These are phyloP conservation scores for Acrobasis suavella DNA, from an alignment of 2,888 invertebrate species.

Conservation along the genomic window DNA sequence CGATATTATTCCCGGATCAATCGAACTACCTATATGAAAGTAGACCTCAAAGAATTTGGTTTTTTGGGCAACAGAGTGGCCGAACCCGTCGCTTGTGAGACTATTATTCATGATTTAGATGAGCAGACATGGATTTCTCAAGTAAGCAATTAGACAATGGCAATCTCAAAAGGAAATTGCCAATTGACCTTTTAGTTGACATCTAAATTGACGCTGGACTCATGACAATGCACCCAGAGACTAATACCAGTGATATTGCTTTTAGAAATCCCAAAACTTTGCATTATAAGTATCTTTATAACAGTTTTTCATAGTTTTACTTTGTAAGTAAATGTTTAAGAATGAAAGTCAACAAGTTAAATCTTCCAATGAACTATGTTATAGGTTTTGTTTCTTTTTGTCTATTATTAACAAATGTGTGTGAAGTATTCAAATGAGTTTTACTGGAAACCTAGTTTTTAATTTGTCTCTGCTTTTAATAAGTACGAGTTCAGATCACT, in stretches of 20 bases:
- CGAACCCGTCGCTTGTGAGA: constrained; percentile 30
- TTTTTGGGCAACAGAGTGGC: constrained; percentile 13
- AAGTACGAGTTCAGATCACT: too few species aligned
- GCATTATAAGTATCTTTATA: too few species aligned
- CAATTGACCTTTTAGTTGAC: constrained; percentile 77
- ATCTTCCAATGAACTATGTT: too few species aligned
- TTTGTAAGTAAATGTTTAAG: too few species aligned
- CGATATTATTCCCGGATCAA: too few species aligned
- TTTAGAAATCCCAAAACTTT: neutral
- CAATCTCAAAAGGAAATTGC: constrained; percentile 76
- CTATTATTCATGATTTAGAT: constrained; percentile 44
- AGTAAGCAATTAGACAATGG: constrained; percentile 67
- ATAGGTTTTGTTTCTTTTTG: too few species aligned
- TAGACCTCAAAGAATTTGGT: constrained; percentile 10
- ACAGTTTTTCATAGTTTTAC: too few species aligned
- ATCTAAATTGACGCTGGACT: constrained; percentile 60
- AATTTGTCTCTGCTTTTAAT: too few species aligned
- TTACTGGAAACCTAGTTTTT: too few species aligned
- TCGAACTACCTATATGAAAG: neutral
- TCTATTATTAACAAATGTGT: too few species aligned
- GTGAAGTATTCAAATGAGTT: too few species aligned
- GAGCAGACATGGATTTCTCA: constrained; percentile 46
- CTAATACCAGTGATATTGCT: neutral
- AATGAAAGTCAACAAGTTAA: too few species aligned
- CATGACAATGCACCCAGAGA: constrained; percentile 18